Conservation (phyloP, 2,113 vertebrate species). For the Orthonyx spaldingii region DNA sequence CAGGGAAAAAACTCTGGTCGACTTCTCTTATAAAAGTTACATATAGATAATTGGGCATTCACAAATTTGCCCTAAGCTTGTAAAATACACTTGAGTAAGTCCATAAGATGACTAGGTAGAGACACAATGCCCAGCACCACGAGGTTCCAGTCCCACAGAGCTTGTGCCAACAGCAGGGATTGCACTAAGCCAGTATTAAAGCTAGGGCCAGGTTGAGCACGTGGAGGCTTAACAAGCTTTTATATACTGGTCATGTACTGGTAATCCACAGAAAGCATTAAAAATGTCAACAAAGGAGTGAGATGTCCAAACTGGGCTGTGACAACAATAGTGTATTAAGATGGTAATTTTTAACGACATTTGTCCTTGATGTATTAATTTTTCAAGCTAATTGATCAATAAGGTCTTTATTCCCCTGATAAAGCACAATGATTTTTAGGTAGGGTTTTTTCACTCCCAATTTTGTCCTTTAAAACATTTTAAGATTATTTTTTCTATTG, state of each 20-base stretch:
- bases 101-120: background rate
- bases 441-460: rapidly evolving
- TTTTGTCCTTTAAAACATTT: background rate
- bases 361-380: background rate
- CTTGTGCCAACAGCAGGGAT: constrained; percentile 37
- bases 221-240: constrained; percentile 33
- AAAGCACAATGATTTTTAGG: background rate
- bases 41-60: background rate
- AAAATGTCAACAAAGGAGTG: background rate
- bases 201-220: constrained; percentile 15
- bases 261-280: constrained; percentile 27
- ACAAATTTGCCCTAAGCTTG: constrained; percentile 16
- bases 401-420: background rate
- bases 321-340: background rate
- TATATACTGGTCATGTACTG: background rate
- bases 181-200: background rate
- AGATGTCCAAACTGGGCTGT: background rate
- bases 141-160: background rate
- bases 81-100: constrained; percentile 24
- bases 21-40: background rate
- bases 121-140: background rate
- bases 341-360: background rate
- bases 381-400: background rate
- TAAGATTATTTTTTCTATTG: background rate
- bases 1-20: background rate